phyloP scores from a whole-genome alignment of 1,140 invertebrate genomes.

The Bacillus rossius region DNA sequence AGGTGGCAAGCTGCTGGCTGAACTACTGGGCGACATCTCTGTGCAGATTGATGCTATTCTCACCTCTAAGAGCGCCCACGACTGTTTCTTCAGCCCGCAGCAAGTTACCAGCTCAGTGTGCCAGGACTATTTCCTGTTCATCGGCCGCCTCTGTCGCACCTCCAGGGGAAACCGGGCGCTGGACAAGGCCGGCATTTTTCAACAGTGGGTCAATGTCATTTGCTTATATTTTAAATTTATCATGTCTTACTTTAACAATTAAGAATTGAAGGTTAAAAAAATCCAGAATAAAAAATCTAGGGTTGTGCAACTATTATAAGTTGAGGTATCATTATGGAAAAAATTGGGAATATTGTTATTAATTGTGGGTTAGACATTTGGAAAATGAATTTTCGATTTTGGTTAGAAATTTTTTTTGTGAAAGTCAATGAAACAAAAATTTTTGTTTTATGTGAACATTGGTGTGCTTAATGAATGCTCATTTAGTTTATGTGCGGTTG shows the following conservation, averaged over 20 bases:
- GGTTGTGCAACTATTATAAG: too few relatives aligned
- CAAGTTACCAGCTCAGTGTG: constrained; percentile 83
- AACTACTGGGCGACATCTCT: constrained; percentile 75
- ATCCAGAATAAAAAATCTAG: too few relatives aligned
- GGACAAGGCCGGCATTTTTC: constrained; percentile 70
- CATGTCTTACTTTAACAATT: background rate
- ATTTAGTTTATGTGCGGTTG: background rate
- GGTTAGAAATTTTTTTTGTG: too few relatives aligned
- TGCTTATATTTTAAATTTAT: background rate
- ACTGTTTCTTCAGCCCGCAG: constrained; percentile 83
- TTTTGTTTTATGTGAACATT: background rate
- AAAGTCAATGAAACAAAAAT: too few relatives aligned
- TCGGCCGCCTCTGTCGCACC: constrained; percentile 79
- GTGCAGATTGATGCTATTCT: constrained; percentile 68
- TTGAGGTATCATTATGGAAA: too few relatives aligned
- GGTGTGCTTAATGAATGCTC: background rate
- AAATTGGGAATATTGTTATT: too few relatives aligned
- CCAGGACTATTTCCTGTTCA: constrained; percentile 90
- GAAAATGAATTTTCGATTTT: too few relatives aligned
- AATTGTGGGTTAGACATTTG: too few relatives aligned
- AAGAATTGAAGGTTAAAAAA: too few relatives aligned
- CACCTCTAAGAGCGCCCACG: constrained; percentile 65
- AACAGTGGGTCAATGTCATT: constrained; percentile 49
- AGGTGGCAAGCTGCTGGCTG: constrained; percentile 54
- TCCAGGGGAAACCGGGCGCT: constrained; percentile 65